These are phyloP conservation scores for Tachysurus fulvidraco DNA, from an alignment of 2,113 vertebrate genomes.

Conservation along the genomic window DNA sequence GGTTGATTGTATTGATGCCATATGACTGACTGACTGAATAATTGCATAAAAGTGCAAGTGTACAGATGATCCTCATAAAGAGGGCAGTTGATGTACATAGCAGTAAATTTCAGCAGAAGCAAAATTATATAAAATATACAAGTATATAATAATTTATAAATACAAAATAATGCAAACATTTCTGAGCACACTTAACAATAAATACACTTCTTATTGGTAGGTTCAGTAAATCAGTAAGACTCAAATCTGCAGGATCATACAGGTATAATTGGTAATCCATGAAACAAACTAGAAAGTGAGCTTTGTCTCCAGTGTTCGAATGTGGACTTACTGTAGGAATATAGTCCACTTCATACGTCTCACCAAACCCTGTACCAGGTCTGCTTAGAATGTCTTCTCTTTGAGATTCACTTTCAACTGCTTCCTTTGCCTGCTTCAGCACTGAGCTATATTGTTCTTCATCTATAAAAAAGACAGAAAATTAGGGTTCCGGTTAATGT, in stretches of 20 bases:
- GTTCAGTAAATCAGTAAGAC: neutral
- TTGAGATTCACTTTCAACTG: conserved; percentile 52
- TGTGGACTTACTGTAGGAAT: conserved; percentile 56
- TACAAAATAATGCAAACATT: neutral
- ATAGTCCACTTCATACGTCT: conserved; percentile 46
- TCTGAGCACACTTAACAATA: neutral
- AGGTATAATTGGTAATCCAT: neutral
- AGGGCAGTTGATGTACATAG: neutral
- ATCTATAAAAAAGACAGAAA: conserved; percentile 61
- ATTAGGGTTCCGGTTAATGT: neutral
- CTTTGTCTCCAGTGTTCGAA: neutral
- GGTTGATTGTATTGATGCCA: neutral
- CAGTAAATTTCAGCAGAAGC: neutral
- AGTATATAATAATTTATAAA: neutral
- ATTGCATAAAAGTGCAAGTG: neutral
- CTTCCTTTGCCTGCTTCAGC: conserved; percentile 61
- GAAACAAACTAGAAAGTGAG: neutral
- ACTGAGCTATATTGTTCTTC: conserved; percentile 64
- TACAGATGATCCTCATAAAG: too few relatives aligned
- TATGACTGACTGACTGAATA: neutral
- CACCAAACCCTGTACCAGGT: conserved; percentile 24
- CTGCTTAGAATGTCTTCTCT: conserved; percentile 15
- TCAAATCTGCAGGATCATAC: neutral
- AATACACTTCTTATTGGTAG: neutral
- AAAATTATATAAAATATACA: neutral